Evolutionary conservation across 1,140 invertebrate species (phyloP).

Genomic region (Lepidurus arcticus): DNA sequence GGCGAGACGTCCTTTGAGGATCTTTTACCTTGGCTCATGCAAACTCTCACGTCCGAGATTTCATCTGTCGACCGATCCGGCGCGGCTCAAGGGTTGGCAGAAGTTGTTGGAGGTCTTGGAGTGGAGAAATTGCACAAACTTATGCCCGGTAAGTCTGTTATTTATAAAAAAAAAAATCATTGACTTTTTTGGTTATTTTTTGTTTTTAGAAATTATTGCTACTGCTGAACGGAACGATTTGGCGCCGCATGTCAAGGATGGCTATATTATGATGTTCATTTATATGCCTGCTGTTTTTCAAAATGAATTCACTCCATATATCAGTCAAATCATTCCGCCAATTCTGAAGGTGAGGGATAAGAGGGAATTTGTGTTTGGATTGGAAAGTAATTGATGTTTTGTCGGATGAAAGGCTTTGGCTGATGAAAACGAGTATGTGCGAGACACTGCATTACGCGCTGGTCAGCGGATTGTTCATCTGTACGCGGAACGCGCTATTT

Average conservation of each 20-base stretch:
- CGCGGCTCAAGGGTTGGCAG: constrained; percentile 92
- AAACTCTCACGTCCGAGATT: constrained; percentile 90
- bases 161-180: background rate
- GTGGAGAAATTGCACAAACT: constrained; percentile 90
- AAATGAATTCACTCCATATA: constrained; percentile 90
- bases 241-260: constrained; percentile 95
- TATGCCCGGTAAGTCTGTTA: constrained; percentile 64
- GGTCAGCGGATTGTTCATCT: constrained; percentile 95
- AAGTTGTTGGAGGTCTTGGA: constrained; percentile 92
- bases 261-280: constrained; percentile 99
- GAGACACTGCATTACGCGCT: constrained; percentile 92
- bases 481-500: constrained; percentile 94
- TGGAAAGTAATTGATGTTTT: constrained; percentile 26
- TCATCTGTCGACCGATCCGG: constrained; percentile 95
- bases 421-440: constrained; percentile 98
- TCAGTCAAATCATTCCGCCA: constrained; percentile 94
- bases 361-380: background rate
- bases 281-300: constrained; percentile 97
- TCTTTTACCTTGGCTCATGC: constrained; percentile 95
- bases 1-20: constrained; percentile 93
- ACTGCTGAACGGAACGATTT: constrained; percentile 92
- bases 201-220: constrained; percentile 74
- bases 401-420: constrained; percentile 66
- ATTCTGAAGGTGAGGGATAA: constrained; percentile 68
- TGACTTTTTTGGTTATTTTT: background rate